Evolutionary conservation across 2,113 vertebrate species (phyloP).

Genomic region (Callionymus lyra): DNA sequence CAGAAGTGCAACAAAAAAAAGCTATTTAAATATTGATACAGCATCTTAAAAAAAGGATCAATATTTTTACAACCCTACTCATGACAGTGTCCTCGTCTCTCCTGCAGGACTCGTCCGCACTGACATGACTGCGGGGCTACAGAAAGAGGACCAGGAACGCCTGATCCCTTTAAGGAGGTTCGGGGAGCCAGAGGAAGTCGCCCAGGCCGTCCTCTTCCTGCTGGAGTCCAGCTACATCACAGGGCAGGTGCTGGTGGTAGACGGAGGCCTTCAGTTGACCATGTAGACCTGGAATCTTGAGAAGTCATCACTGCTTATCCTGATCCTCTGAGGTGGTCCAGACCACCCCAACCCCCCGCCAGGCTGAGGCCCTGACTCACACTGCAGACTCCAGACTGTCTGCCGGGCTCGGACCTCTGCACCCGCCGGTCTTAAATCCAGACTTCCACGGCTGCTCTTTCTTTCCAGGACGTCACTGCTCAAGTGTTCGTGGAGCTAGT

Average conservation of each 20-base stretch:
- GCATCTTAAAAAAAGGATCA: too few relatives aligned
- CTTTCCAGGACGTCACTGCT: slow-evolving; percentile 33
- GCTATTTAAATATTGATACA: too few relatives aligned
- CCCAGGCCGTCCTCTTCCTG: slow-evolving; percentile 79
- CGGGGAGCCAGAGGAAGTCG: slow-evolving; percentile 78
- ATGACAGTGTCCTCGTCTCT: background rate
- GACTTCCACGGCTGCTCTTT: slow-evolving; percentile 37
- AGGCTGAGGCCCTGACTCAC: too few relatives aligned
- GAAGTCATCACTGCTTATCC: too few relatives aligned
- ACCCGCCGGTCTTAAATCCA: slow-evolving; percentile 28
- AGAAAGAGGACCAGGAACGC: slow-evolving; percentile 59
- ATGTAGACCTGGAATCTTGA: slow-evolving; percentile 43
- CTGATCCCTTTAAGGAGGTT: slow-evolving; percentile 78
- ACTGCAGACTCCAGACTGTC: slow-evolving; percentile 47
- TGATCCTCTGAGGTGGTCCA: too few relatives aligned
- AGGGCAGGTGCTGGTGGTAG: slow-evolving; percentile 81
- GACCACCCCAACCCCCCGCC: too few relatives aligned
- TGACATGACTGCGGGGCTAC: slow-evolving; percentile 83
- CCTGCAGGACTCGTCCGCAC: slow-evolving; percentile 79
- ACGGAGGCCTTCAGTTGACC: slow-evolving; percentile 81
- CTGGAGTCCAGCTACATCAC: slow-evolving; percentile 81
- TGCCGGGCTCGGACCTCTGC: slow-evolving; percentile 27
- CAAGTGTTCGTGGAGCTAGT: slow-evolving; percentile 9
- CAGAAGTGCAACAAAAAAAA: too few relatives aligned
- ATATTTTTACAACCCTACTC: too few relatives aligned